Evolutionary conservation across 2,888 invertebrate genomes (phyloP).

Genomic region (Erebia aethiops): DNA sequence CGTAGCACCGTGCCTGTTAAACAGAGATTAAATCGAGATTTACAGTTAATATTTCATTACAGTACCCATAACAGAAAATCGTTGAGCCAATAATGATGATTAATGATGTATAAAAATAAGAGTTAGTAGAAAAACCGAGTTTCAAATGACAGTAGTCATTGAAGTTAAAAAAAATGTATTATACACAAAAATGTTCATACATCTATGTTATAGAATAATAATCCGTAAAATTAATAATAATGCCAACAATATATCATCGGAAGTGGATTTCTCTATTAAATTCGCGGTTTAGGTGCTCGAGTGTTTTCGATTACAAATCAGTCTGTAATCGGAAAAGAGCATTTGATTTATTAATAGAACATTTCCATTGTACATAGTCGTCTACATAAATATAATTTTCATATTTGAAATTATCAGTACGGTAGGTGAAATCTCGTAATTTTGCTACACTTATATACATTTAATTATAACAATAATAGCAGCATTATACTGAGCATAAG

Average conservation of each 20-base stretch:
- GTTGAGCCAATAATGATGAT: conserved; percentile 14
- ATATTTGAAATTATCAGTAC: conserved; percentile 3
- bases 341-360: background rate
- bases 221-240: background rate
- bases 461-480: conserved; percentile 23
- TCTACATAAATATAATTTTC: background rate
- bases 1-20: conserved; percentile 34
- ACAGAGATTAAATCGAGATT: conserved; percentile 29
- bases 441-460: conserved; percentile 5
- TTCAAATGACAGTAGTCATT: background rate
- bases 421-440: background rate
- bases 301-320: background rate
- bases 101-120: background rate
- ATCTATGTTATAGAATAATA: background rate
- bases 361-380: background rate
- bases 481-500: conserved; percentile 46
- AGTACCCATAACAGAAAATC: background rate
- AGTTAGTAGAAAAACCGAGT: background rate
- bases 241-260: background rate
- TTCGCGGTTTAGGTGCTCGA: background rate
- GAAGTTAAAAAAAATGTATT: background rate
- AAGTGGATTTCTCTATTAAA: background rate
- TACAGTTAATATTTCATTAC: conserved; percentile 17
- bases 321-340: conserved; percentile 9
- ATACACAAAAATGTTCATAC: no score